Evolutionary conservation across 2,113 vertebrate genomes (phyloP).

Genomic region (Macquaria ambigua): DNA sequence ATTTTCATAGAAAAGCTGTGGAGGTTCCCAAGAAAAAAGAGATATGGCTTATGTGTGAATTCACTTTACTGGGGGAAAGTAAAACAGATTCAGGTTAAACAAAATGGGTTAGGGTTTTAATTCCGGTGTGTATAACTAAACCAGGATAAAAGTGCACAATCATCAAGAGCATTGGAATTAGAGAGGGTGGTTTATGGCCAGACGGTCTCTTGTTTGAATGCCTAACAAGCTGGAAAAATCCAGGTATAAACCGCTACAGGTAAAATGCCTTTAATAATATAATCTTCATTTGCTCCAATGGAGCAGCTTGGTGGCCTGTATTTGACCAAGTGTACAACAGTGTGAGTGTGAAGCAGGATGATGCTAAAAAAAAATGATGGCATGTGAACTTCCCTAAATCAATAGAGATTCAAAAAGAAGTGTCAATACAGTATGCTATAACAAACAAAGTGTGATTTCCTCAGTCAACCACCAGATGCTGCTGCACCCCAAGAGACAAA

Average conservation of each 20-base stretch:
- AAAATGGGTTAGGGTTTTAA: background rate
- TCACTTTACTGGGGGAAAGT: background rate
- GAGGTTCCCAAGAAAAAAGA: background rate
- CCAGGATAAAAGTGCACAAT: background rate
- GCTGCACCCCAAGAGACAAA: conserved; percentile 61
- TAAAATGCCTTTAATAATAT: background rate
- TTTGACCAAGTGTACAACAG: background rate
- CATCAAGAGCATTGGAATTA: background rate
- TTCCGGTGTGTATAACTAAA: background rate
- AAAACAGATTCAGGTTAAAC: background rate
- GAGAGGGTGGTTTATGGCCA: background rate
- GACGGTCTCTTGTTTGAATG: background rate
- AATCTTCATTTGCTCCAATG: background rate
- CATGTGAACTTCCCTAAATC: background rate
- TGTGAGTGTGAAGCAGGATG: background rate
- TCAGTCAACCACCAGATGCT: conserved; percentile 68
- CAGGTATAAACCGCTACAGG: background rate
- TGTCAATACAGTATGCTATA: background rate
- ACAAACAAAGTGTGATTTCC: conserved; percentile 47
- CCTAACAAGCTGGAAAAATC: background rate
- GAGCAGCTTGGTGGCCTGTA: background rate
- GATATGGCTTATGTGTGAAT: background rate
- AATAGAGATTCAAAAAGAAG: background rate
- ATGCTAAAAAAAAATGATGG: background rate
- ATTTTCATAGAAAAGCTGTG: conserved; percentile 10